Evolutionary conservation across 2,888 invertebrate genomes (phyloP), one percentile per base, ranked within the genome.

Genomic region (Unio pictorum): DNA sequence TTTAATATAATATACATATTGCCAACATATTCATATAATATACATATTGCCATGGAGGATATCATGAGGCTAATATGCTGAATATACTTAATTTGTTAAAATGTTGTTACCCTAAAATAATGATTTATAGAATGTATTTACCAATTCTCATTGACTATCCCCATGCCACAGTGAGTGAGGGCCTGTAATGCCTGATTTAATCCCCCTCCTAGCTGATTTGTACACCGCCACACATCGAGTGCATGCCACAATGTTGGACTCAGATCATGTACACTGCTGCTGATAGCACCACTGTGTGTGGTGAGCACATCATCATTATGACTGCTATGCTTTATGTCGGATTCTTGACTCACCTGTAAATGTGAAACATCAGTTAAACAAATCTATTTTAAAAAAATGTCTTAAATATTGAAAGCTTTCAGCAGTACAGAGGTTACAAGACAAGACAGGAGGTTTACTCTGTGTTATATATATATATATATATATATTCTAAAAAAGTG

Each of bases 161-260:
- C 86, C 71, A 81, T 80, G 23, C 86, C 88, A 80, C 89, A 89
- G 57, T 85, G 82, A 55, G 82, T 82, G 30, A 89, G 80, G 1
- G 88, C 85, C 28, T 75, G 78, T 8, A 89, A 79, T 7, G 89
- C 88, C 55, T 86, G 84, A 1, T 71, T 67, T 6, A 87, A 75
- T 0, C 87, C 86, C 8, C 85, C 84, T 64, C 84, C 76, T 7
- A 85, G 78, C 62, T 85, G 83, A 68, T 84, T 86, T 15, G 86
- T 86, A 76, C 88, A 89, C n/a, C 88, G 77, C 89, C 89, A 90
- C 15, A 89, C 88, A 78, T 90, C 89, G 54, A 90, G 83, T 34
- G 88, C 81, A 71, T 90, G 89, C 90, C 90, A 90, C 58, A 90
- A 79, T 6, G 89, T 88, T 26, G 90, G 89, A 64, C 87, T 88